Evolutionary conservation across 2,113 vertebrate genomes (phyloP).

Genomic region (Pseudopodoces humilis): DNA sequence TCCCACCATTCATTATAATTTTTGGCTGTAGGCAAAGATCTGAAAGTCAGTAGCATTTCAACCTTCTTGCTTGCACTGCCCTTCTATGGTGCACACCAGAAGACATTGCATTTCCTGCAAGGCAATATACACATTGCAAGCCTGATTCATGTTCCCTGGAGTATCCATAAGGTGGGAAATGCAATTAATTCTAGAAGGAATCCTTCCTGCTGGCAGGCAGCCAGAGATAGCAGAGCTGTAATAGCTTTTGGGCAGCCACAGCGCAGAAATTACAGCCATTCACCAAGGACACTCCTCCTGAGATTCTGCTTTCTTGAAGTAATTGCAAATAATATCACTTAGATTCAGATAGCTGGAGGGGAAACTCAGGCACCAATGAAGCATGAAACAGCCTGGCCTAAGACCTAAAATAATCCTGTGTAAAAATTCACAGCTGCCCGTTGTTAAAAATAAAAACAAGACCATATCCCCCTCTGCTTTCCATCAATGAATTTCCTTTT

Average conservation of each 20-base stretch:
- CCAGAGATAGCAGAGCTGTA: slow-evolving; percentile 16
- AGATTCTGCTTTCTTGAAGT: slow-evolving; percentile 47
- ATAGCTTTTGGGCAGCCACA: slow-evolving; percentile 39
- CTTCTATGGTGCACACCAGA: not conserved
- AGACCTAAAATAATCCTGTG: not conserved
- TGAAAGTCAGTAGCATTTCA: not conserved
- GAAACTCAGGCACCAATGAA: not conserved
- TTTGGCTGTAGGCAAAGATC: not conserved
- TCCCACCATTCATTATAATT: not conserved
- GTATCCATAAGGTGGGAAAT: slow-evolving; percentile 27
- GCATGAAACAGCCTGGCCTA: slow-evolving; percentile 15
- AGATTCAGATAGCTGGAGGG: slow-evolving; percentile 39
- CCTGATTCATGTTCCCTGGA: not conserved
- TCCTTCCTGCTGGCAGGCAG: slow-evolving; percentile 31
- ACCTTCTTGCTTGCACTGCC: not conserved
- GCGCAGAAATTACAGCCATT: slow-evolving; percentile 42
- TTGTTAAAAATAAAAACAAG: slow-evolving; percentile 49
- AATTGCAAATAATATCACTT: slow-evolving; percentile 54
- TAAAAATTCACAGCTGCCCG: slow-evolving; percentile 15
- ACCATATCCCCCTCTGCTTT: not conserved
- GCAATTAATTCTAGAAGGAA: slow-evolving; percentile 55
- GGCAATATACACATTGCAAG: not conserved
- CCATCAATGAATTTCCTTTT: slow-evolving; percentile 2
- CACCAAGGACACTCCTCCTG: slow-evolving; percentile 38
- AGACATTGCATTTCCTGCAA: not conserved